These are phyloP conservation scores for Cotesia typhae DNA, from an alignment of 1,140 invertebrate genomes.

Conservation along the genomic window DNA sequence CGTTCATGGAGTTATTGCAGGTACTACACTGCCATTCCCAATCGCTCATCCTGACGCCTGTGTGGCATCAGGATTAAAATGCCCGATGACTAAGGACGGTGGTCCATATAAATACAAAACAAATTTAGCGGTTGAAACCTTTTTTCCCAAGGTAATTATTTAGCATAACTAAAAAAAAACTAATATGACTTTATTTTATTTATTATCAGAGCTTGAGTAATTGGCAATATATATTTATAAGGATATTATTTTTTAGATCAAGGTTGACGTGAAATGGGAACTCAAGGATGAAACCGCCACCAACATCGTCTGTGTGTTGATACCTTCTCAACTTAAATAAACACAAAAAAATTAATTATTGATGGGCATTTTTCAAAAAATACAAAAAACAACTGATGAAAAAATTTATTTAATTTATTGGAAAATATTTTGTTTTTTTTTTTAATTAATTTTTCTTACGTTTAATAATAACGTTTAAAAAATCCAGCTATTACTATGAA, in stretches of 20 bases:
- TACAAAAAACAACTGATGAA: too few species aligned
- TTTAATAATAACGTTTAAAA: not conserved
- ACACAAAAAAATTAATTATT: constrained; percentile 3
- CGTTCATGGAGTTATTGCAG: constrained; percentile 76
- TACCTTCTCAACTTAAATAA: constrained; percentile 65
- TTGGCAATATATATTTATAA: not conserved
- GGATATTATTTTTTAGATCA: constrained; percentile 61
- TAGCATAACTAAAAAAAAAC: too few species aligned
- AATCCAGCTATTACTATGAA: not conserved
- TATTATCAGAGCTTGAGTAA: not conserved
- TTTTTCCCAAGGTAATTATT: constrained; percentile 67
- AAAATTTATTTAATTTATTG: too few species aligned
- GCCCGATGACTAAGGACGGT: constrained; percentile 70
- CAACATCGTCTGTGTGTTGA: constrained; percentile 73
- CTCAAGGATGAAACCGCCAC: constrained; percentile 69
- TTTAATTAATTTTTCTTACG: too few species aligned
- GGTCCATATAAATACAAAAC: constrained; percentile 70
- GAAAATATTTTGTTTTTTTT: too few species aligned
- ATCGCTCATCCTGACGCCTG: constrained; percentile 76
- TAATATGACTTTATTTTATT: too few species aligned
- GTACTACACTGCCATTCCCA: constrained; percentile 75
- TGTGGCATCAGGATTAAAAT: constrained; percentile 68
- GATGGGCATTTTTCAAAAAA: not conserved
- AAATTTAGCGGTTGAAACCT: constrained; percentile 68
- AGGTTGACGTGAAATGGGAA: constrained; percentile 77